Percentiles rank a stretch among this genome's conserved stretches.
Conservation (phyloP, 2,797 vertebrate species). For the Smutsia temminckii region DNA sequence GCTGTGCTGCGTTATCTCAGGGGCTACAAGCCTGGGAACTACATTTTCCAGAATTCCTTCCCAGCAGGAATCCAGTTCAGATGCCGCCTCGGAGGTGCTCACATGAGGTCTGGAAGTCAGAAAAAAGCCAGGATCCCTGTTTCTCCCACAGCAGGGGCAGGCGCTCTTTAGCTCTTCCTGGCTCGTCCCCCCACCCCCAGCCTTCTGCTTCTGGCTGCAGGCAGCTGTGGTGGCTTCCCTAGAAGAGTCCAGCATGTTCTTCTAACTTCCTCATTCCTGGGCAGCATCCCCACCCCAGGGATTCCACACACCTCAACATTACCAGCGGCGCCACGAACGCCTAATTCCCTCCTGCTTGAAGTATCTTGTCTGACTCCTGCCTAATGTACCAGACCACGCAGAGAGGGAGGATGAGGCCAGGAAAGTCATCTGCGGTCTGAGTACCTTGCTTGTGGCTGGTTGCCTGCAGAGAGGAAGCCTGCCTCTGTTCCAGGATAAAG, state of each 20-base stretch:
- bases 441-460: background rate
- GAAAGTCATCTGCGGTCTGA: background rate
- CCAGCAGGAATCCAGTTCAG: background rate
- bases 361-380: fast-evolving
- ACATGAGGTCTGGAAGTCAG: background rate
- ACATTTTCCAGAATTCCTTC: background rate
- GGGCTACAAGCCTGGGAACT: no score
- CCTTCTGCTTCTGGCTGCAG: background rate
- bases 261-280: background rate
- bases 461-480: background rate
- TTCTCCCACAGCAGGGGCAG: background rate
- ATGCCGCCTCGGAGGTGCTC: background rate
- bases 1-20: background rate
- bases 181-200: fast-evolving
- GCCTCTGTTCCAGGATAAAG: background rate
- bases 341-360: background rate
- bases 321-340: fast-evolving
- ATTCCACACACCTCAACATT: fast-evolving
- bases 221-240: background rate
- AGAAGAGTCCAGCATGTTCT: background rate
- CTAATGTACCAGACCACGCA: fast-evolving
- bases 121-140: fast-evolving
- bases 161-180: background rate
- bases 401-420: background rate
- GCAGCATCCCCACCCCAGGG: fast-evolving